Evolutionary conservation across 2,797 vertebrate species (phyloP).

Genomic region (Epinephelus coioides): DNA sequence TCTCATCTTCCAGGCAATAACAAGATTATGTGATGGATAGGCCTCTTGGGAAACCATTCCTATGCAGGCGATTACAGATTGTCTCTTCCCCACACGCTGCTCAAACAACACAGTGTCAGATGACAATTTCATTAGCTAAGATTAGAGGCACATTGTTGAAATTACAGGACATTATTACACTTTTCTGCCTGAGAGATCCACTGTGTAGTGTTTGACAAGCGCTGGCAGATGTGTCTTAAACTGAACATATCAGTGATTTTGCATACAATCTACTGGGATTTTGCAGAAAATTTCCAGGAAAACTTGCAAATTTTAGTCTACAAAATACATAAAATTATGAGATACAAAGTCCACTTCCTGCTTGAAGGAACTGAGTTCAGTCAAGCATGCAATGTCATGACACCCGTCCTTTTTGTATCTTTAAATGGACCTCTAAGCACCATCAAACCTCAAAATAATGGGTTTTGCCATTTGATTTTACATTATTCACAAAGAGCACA

Average conservation of each 20-base stretch:
- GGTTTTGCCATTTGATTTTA: background rate
- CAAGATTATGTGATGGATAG: constrained; percentile 81
- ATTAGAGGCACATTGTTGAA: constrained; percentile 80
- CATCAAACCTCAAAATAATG: background rate
- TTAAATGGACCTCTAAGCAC: background rate
- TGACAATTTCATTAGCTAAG: constrained; percentile 87
- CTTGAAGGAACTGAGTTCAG: background rate
- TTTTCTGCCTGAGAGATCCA: constrained; percentile 74
- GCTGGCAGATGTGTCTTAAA: constrained; percentile 66
- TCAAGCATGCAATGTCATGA: background rate
- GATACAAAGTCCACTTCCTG: background rate
- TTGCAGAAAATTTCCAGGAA: background rate
- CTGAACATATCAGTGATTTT: background rate
- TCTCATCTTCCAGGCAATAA: constrained; percentile 80
- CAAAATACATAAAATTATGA: background rate
- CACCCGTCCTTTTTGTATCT: background rate
- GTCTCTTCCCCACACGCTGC: constrained; percentile 68
- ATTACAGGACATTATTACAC: constrained; percentile 79
- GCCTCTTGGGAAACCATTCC: constrained; percentile 73
- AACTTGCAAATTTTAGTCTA: background rate
- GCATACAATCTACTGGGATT: constrained; percentile 1
- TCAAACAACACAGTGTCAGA: constrained; percentile 77
- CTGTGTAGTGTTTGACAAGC: constrained; percentile 68
- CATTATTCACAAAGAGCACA: constrained; percentile 1
- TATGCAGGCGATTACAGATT: constrained; percentile 80